Evolutionary conservation across 1,140 invertebrate species (phyloP).

Genomic region (Vanessa tameamea): DNA sequence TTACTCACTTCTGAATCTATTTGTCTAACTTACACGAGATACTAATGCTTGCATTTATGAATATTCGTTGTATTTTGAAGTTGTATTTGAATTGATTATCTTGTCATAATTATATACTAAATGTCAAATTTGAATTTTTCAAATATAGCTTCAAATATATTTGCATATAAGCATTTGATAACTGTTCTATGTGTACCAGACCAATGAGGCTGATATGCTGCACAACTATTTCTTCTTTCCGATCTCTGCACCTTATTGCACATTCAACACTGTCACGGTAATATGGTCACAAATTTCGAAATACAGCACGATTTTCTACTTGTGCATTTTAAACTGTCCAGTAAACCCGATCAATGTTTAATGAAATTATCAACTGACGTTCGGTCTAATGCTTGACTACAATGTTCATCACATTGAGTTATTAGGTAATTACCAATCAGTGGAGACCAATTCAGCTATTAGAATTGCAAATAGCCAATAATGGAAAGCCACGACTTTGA

Average conservation of each 20-base stretch:
- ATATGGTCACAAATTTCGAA: slow-evolving; percentile 5
- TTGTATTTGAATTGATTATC: slow-evolving; percentile 45
- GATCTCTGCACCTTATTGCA: slow-evolving; percentile 57
- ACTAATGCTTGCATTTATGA: slow-evolving; percentile 65
- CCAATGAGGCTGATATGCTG: slow-evolving; percentile 71
- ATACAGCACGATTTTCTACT: background rate
- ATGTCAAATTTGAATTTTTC: slow-evolving; percentile 11
- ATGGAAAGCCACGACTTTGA: background rate
- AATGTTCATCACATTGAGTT: slow-evolving; percentile 1
- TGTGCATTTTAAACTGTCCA: background rate
- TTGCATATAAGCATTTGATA: slow-evolving; percentile 58
- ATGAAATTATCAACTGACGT: background rate
- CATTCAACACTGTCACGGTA: slow-evolving; percentile 46
- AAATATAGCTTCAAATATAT: slow-evolving; percentile 49
- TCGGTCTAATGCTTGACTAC: background rate
- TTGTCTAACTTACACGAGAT: slow-evolving; percentile 53
- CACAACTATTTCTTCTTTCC: slow-evolving; percentile 57
- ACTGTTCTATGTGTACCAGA: slow-evolving; percentile 66
- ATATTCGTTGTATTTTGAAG: slow-evolving; percentile 56
- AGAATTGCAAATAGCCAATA: slow-evolving; percentile 31
- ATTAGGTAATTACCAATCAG: slow-evolving; percentile 22
- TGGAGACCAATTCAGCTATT: slow-evolving; percentile 15
- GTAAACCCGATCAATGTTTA: background rate
- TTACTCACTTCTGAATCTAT: slow-evolving; percentile 46
- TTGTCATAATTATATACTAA: background rate